These are phyloP conservation scores for Bombycilla garrulus DNA, from an alignment of 2,113 vertebrate species.

Conservation along the genomic window DNA sequence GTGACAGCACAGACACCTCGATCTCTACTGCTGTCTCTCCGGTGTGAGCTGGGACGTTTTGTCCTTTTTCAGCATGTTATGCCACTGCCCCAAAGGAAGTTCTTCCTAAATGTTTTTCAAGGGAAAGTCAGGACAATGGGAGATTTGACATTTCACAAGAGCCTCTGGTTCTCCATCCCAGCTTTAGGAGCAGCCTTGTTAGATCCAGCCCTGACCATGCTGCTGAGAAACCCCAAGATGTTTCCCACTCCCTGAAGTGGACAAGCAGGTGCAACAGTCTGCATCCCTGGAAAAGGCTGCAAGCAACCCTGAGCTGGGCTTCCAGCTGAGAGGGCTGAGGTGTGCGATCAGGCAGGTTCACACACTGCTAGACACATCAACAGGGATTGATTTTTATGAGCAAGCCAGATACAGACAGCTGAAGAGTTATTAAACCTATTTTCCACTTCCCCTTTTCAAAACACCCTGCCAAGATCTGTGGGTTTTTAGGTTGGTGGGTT, in stretches of 20 bases:
- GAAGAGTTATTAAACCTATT: neutral
- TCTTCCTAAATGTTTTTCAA: neutral
- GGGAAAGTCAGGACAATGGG: neutral
- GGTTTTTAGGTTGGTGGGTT: neutral
- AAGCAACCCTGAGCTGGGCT: neutral
- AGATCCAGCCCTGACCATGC: fast-evolving
- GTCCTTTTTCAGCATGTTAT: neutral
- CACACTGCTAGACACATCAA: neutral
- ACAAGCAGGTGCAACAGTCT: neutral
- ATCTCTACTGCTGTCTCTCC: neutral
- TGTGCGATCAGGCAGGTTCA: neutral
- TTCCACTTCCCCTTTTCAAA: neutral
- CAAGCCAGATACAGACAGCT: neutral
- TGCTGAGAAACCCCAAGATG: neutral
- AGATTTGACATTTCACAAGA: neutral
- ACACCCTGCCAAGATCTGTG: neutral
- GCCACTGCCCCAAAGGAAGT: neutral
- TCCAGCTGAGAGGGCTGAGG: neutral
- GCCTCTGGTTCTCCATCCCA: neutral
- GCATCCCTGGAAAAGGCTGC: neutral
- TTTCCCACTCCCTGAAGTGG: neutral
- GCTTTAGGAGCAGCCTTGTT: neutral
- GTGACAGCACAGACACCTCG: neutral
- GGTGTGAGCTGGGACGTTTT: neutral
- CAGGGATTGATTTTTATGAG: neutral